Evolutionary conservation across 2,797 vertebrate species (phyloP).

Genomic region (Scolopax bukidnonensis): DNA sequence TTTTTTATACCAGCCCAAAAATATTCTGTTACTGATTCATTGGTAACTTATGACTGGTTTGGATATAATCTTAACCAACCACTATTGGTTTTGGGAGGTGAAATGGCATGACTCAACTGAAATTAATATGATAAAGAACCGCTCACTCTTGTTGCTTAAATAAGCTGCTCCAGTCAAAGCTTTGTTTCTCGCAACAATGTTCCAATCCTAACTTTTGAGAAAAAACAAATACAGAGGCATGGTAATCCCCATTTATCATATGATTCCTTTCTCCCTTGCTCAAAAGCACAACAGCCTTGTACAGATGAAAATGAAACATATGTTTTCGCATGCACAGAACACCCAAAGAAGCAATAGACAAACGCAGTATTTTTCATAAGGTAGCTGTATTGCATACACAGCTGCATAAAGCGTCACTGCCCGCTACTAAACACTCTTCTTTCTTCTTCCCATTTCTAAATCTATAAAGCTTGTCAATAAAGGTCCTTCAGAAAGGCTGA

Average conservation of each 20-base stretch:
- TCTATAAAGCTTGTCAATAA: not conserved
- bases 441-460: not conserved
- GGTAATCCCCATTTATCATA: not conserved
- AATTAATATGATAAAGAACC: slow-evolving; percentile 41
- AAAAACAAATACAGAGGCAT: not conserved
- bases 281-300: not conserved
- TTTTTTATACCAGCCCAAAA: slow-evolving; percentile 43
- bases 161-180: not conserved
- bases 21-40: slow-evolving; percentile 38
- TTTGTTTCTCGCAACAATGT: not conserved
- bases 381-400: not conserved
- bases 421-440: not conserved
- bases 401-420: not conserved
- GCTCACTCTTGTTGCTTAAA: not conserved
- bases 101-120: slow-evolving; percentile 16
- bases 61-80: slow-evolving; percentile 43
- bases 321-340: not conserved
- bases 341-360: not conserved
- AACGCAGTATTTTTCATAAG: not conserved
- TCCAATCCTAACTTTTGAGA: not conserved
- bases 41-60: slow-evolving; percentile 38
- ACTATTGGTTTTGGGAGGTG: not conserved
- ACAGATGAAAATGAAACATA: not conserved
- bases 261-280: not conserved
- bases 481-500: not conserved